Base-by-base conservation (phyloP, 2,113 vertebrate species). In the Zapornia atra region DNA sequence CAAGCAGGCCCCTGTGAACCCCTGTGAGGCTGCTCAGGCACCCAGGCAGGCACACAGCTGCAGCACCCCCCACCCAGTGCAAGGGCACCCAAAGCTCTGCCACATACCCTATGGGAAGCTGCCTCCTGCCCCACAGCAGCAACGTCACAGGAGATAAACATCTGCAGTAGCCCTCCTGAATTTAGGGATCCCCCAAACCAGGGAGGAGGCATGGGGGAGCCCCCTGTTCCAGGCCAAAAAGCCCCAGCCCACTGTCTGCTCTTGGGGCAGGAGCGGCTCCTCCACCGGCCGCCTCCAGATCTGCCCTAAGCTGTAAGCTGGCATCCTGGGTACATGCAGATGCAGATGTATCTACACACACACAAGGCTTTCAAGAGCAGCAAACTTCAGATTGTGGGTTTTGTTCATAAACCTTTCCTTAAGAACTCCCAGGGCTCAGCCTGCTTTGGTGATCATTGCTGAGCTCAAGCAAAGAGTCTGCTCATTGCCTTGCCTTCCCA, bases 41-140 rank as follows among this genome's bases (percentile, higher is more conserved):
- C 53, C 33, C 6, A 21, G 20, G 26, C 48, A 1, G 0, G 5
- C 1, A 1, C 1, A 26, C 9, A 36, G 68, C 68, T 50, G 29
- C 68, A 3, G 1, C 4, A 9, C 7, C 44, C 53, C 1, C 4
- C 33, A 54, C 17, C 68, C 2, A 5, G 48, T 1, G 11, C 0
- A 0, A 61, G 34, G 29, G 5, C 10, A 57, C 15, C 56, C 61
- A 26, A 24, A 57, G 26, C 46, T 63, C 26, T 25, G 65, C 59
- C 38, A 50, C 2, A 0, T 42, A 40, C 36, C 53, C 10, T 21
- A 12, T 4, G n/a, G 16, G 24, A 60, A 77, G 77, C 17, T 19
- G 53, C 36, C 59, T 63, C 59, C 59, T 36, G 50, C 26, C 13
- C 71, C 65, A 8, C 2, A 46, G 44, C 9, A 5, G 17, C 16